These are phyloP conservation scores for Eretmocerus hayati DNA, from an alignment of 2,888 invertebrate genomes.

Conservation along the genomic window DNA sequence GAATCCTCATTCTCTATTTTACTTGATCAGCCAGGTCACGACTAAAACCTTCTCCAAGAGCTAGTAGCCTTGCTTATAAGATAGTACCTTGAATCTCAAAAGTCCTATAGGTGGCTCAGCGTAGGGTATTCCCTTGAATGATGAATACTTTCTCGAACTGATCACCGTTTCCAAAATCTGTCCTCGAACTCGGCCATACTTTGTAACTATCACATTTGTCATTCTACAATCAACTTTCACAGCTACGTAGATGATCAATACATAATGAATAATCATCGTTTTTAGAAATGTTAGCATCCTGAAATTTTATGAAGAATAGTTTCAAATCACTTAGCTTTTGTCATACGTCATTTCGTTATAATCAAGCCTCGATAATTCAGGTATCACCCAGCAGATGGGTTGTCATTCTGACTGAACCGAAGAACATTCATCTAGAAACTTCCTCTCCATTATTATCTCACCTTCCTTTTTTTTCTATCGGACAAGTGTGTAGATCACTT, in stretches of 20 bases:
- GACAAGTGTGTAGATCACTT: too few relatives aligned
- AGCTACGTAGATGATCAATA: neutral
- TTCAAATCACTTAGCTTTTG: neutral
- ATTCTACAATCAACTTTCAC: neutral
- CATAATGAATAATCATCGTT: neutral
- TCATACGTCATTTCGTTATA: too few relatives aligned
- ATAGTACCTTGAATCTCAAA: slow-evolving; percentile 32
- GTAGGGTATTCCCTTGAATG: slow-evolving; percentile 33
- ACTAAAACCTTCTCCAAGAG: too few relatives aligned
- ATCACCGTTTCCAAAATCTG: slow-evolving; percentile 24
- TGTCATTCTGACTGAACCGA: too few relatives aligned
- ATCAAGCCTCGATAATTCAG: too few relatives aligned
- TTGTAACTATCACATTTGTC: slow-evolving; percentile 10
- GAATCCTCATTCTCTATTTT: too few relatives aligned
- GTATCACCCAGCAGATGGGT: too few relatives aligned
- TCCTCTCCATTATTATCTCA: too few relatives aligned
- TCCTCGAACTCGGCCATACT: slow-evolving; percentile 29
- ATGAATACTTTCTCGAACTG: slow-evolving; percentile 20
- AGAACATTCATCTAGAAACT: too few relatives aligned
- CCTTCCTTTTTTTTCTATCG: too few relatives aligned
- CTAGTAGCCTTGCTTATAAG: too few relatives aligned
- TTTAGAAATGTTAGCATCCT: neutral
- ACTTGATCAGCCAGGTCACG: too few relatives aligned
- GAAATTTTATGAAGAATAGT: neutral
- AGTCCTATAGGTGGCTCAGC: slow-evolving; percentile 28